Percentiles rank a stretch among this genome's conserved stretches.
phyloP scores from a whole-genome alignment of 1,140 invertebrate species.

The Diplogasteroides magnus region DNA sequence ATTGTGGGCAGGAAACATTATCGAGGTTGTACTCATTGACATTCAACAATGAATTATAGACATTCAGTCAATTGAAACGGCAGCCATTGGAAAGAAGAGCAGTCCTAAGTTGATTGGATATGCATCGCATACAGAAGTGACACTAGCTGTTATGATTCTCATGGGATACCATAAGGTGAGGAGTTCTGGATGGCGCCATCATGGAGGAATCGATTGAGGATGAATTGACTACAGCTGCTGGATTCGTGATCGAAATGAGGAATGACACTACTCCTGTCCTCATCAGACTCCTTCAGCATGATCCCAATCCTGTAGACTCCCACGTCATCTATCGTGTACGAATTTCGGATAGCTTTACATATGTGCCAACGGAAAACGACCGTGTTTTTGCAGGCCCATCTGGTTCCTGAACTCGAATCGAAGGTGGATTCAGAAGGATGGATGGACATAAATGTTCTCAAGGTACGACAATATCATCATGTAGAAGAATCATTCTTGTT shows the following conservation, averaged over 20 bases:
- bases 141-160: conserved; percentile 35
- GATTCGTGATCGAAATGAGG: conserved; percentile 35
- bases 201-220: not conserved
- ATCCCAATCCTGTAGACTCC: conserved; percentile 33
- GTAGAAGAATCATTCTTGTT: not conserved
- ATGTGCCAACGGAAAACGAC: not conserved
- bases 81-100: not conserved
- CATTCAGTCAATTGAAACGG: not conserved
- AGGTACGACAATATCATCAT: not conserved
- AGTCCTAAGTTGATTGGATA: conserved; percentile 20
- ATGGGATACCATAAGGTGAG: conserved; percentile 16
- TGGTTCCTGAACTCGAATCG: conserved; percentile 16
- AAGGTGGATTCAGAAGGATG: conserved; percentile 21
- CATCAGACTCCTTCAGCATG: conserved; percentile 27
- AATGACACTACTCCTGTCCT: conserved; percentile 6
- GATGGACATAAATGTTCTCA: not conserved
- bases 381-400: conserved; percentile 17
- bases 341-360: not conserved
- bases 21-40: conserved; percentile 7
- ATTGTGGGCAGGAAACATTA: conserved; percentile 24
- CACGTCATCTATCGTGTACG: conserved; percentile 34
- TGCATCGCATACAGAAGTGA: conserved; percentile 36
- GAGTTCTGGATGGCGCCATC: not conserved
- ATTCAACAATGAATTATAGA: not conserved
- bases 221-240: conserved; percentile 37